Base-by-base conservation (phyloP, 2,113 vertebrate genomes). In the Rhagologus leucostigma region DNA sequence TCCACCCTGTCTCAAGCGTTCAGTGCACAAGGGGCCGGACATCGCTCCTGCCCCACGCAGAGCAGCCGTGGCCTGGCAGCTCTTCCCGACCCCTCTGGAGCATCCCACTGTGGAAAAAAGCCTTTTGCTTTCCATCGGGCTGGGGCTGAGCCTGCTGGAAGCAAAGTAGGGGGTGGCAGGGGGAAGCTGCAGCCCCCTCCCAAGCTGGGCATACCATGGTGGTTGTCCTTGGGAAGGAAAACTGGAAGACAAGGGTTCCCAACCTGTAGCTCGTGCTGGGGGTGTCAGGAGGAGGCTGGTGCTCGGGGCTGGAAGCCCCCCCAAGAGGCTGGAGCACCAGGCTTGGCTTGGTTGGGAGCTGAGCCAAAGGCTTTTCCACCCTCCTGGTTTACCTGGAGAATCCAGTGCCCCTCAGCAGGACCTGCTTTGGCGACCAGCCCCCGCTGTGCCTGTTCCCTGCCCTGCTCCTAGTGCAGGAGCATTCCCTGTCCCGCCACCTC, bases 1-100 rank as follows among this genome's bases (percentile, higher is more conserved):
- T 84, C 52, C 82, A 84, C 89, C 89, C 81, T 75, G 93, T 95
- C 77, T 96, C 42, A 62, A 82, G 56, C 84, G 4, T 91, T 92
- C 91, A 71, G 89, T 56, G 87, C 4, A 3, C 1, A 10, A 50
- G 87, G 70, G 64, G 62, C 55, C 7, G 20, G 75, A 62, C 7
- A 18, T 74, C 63, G 39, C 60, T 68, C 27, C 53, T 22, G 67
- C 57, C 68, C 65, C 26, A 5, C 2, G 1, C 0, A 0, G 85
- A 81, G 85, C 76, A 44, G 41, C 81, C 17, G 7, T 13, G 8
- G 59, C 60, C 52, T 23, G 22, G 41, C 55, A 53, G 64, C 65
- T 59, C 49, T 76, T n/a, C 53, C 56, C 1, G 2, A 22, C 14
- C 14, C 57, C 39, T 71, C 22, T 17, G 9, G 62, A 57, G 39